Evolutionary conservation across 2,888 invertebrate species (phyloP).

Genomic region (Orchesellides sinensis): DNA sequence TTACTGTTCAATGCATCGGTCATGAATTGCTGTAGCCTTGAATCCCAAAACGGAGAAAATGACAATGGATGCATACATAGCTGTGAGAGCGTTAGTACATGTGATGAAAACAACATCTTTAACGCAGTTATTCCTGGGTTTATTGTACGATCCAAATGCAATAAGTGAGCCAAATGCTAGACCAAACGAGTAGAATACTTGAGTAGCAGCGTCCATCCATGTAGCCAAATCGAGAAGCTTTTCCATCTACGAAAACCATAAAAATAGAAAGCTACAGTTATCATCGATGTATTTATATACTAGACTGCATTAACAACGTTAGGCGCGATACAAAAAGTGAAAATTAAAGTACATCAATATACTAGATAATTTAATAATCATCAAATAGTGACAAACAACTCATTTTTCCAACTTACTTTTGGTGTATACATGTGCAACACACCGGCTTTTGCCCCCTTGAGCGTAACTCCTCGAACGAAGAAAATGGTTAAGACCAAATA

Average conservation of each 20-base stretch:
- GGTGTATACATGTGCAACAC: conserved; percentile 94
- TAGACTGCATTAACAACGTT: no score
- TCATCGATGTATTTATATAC: no score
- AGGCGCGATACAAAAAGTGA: no score
- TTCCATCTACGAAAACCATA: conserved; percentile 84
- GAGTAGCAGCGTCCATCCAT: conserved; percentile 97
- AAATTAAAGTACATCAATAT: no score
- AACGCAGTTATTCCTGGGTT: conserved; percentile 95
- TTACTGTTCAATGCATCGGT: conserved; percentile 87
- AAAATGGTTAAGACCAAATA: conserved; percentile 96
- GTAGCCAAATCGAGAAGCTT: conserved; percentile 91
- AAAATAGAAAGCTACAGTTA: no score
- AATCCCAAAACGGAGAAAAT: conserved; percentile 97
- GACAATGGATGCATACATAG: conserved; percentile 95
- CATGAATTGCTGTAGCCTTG: conserved; percentile 94
- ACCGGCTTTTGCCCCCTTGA: conserved; percentile 91
- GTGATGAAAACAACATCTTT: conserved; percentile 94
- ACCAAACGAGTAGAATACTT: conserved; percentile 97
- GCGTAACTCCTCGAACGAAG: conserved; percentile 92
- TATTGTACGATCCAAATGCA: conserved; percentile 97
- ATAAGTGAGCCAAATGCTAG: conserved; percentile 96
- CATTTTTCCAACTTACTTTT: conserved; percentile 83
- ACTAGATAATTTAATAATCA: no score
- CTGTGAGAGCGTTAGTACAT: conserved; percentile 94
- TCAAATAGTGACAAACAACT: no score